These are phyloP conservation scores for Pentalonia nigronervosa DNA, from an alignment of 1,140 invertebrate genomes.

Conservation along the genomic window DNA sequence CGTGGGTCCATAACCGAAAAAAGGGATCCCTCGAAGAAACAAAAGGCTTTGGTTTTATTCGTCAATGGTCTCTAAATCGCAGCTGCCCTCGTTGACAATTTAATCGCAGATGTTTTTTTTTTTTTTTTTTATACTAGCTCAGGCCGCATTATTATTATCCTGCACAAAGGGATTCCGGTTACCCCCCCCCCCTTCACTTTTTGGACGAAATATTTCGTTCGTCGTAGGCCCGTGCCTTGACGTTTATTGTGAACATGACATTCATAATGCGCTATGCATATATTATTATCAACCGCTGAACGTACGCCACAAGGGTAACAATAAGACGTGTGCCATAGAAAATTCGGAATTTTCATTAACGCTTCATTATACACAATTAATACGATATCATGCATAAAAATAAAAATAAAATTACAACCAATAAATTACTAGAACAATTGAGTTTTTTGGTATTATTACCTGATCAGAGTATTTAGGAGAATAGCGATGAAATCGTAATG, in stretches of 20 bases:
- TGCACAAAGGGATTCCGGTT: constrained; percentile 54
- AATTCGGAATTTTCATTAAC: constrained; percentile 13
- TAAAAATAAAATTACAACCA: background rate
- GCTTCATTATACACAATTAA: background rate
- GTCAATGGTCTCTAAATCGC: constrained; percentile 54
- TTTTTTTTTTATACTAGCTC: constrained; percentile 39
- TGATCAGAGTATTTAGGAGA: background rate
- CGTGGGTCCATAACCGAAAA: constrained; percentile 5
- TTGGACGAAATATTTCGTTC: constrained; percentile 46
- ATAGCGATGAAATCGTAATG: background rate
- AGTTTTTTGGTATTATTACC: background rate
- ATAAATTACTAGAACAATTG: background rate
- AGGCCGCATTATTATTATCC: constrained; percentile 53
- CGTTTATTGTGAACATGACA: constrained; percentile 49
- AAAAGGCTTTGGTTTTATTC: constrained; percentile 53
- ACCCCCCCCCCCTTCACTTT: constrained; percentile 50
- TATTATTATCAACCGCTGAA: background rate
- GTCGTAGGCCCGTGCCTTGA: constrained; percentile 36
- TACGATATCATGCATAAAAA: background rate
- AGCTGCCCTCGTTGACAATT: constrained; percentile 57
- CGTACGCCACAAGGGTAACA: background rate
- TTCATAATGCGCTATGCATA: constrained; percentile 37
- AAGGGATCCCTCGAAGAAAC: constrained; percentile 37
- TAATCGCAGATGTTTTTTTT: constrained; percentile 58
- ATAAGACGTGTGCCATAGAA: background rate